These are phyloP conservation scores for Sthenelais limicola DNA, from an alignment of 2,888 invertebrate species.

Conservation along the genomic window DNA sequence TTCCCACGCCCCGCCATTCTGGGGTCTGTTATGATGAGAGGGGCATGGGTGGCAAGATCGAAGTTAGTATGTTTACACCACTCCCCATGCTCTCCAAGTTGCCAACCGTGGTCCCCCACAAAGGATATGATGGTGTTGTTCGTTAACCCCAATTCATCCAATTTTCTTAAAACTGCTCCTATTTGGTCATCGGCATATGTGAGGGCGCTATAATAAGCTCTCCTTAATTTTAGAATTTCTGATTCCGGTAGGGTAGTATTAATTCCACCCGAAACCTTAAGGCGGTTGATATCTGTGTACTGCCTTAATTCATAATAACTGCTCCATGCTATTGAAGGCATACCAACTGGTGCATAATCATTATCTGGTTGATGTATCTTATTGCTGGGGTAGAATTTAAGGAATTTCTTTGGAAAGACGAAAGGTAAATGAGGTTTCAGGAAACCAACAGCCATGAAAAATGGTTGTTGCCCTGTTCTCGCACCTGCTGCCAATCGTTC, in stretches of 20 bases:
- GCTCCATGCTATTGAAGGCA: constrained; percentile 44
- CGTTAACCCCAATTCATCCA: constrained; percentile 49
- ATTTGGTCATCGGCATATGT: constrained; percentile 54
- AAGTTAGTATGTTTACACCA: constrained; percentile 48
- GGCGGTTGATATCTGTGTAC: constrained; percentile 44
- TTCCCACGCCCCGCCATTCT: constrained; percentile 33
- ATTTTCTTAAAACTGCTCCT: constrained; percentile 49
- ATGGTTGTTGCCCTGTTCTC: constrained; percentile 33
- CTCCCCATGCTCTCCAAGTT: constrained; percentile 53
- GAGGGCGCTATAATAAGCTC: constrained; percentile 55
- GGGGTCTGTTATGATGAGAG: constrained; percentile 44
- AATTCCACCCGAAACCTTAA: constrained; percentile 37
- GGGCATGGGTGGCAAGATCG: constrained; percentile 44
- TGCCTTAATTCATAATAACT: constrained; percentile 31
- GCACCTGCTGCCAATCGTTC: constrained; percentile 8
- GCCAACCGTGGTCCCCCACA: constrained; percentile 59
- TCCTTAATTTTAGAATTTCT: constrained; percentile 47
- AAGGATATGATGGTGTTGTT: constrained; percentile 56
- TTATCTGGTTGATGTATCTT: constrained; percentile 40
- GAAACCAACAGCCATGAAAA: constrained; percentile 46
- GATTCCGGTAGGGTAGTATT: constrained; percentile 40
- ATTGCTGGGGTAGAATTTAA: constrained; percentile 32
- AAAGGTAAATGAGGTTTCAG: constrained; percentile 46
- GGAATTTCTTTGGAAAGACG: constrained; percentile 45
- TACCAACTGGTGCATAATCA: constrained; percentile 40